These are phyloP conservation scores for Synergus laeviventris DNA, from an alignment of 2,888 invertebrate genomes.

Conservation along the genomic window DNA sequence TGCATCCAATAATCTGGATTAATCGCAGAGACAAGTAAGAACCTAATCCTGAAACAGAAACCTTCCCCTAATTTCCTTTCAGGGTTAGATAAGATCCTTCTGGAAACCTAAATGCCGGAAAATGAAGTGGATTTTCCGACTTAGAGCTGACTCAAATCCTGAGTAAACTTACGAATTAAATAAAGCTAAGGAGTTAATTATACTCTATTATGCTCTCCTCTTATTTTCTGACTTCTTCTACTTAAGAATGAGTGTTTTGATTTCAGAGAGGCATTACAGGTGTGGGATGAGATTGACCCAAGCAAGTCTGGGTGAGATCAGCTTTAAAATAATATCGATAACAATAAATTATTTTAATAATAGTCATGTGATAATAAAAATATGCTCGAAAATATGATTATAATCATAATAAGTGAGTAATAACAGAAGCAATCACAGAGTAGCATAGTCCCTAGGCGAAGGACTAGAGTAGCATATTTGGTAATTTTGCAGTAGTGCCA, in stretches of 20 bases:
- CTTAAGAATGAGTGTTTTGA: slow-evolving; percentile 31
- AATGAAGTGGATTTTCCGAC: slow-evolving; percentile 1
- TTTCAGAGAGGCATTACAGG: slow-evolving; percentile 24
- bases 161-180: slow-evolving; percentile 5
- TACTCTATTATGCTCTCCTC: background rate
- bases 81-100: slow-evolving; percentile 56
- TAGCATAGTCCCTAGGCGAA: slow-evolving; percentile 58
- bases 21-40: slow-evolving; percentile 1
- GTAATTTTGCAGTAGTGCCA: slow-evolving; percentile 23
- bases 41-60: slow-evolving; percentile 67
- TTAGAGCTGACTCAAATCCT: background rate
- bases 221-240: background rate
- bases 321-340: background rate
- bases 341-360: background rate
- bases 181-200: background rate
- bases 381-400: background rate
- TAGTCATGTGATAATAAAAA: background rate
- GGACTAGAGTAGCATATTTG: slow-evolving; percentile 24
- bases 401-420: background rate
- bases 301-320: background rate
- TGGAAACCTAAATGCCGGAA: background rate
- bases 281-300: slow-evolving; percentile 21
- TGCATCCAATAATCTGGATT: background rate
- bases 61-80: slow-evolving; percentile 73
- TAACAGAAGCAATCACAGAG: slow-evolving; percentile 56